Conservation (phyloP, 2,888 invertebrate genomes). For the Tetragnatha montana region DNA sequence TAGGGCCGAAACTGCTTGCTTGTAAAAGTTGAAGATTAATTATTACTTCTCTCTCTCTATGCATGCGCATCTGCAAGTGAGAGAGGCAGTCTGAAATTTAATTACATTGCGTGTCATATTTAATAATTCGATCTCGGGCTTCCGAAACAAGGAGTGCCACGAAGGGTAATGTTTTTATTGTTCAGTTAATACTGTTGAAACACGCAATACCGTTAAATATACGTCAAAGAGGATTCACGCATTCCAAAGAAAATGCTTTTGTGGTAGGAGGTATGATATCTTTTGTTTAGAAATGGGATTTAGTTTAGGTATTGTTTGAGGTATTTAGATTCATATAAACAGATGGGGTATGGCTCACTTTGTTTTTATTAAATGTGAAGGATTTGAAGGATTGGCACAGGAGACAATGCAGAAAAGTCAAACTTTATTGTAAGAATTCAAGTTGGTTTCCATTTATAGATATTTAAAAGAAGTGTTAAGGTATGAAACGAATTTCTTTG, state of each 20-base stretch:
- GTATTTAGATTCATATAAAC: no score
- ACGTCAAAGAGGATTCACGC: neutral
- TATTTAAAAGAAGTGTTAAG: no score
- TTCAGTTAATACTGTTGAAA: neutral
- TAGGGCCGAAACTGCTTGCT: slow-evolving; percentile 24
- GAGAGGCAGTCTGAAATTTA: slow-evolving; percentile 29
- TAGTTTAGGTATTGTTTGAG: no score
- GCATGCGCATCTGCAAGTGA: neutral
- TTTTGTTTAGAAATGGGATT: no score
- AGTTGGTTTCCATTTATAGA: no score
- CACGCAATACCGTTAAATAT: neutral
- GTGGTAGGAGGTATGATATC: neutral
- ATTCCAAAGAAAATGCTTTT: neutral
- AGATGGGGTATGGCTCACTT: no score
- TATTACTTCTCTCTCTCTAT: slow-evolving; percentile 1
- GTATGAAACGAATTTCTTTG: no score
- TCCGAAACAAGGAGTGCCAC: neutral
- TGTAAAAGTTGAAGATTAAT: slow-evolving; percentile 26
- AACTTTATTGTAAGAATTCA: no score
- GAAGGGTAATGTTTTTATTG: neutral
- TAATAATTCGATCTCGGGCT: slow-evolving; percentile 33
- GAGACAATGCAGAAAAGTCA: no score
- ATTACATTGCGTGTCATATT: slow-evolving; percentile 41
- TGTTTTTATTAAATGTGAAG: no score
- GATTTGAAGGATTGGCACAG: no score